Evolutionary conservation across 1,140 invertebrate species (phyloP).

Genomic region (Orius insidiosus): DNA sequence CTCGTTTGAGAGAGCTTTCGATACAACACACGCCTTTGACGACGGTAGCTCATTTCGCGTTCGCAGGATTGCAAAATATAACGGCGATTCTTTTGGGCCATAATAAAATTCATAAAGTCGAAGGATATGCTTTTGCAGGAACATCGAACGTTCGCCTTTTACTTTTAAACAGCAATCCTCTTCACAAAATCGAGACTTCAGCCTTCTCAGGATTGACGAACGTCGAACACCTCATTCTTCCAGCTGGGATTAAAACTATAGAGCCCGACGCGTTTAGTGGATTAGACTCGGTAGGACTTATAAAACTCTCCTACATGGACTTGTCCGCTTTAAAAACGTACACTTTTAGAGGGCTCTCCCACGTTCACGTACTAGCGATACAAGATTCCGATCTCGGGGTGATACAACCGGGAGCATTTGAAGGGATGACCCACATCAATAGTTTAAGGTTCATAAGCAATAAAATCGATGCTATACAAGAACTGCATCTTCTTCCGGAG

Average conservation of each 20-base stretch:
- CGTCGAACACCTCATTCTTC: constrained; percentile 53
- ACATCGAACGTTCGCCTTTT: constrained; percentile 60
- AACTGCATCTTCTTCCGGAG: constrained; percentile 43
- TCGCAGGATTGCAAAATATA: constrained; percentile 66
- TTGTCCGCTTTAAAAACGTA: constrained; percentile 43
- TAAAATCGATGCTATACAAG: constrained; percentile 62
- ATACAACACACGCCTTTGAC: constrained; percentile 63
- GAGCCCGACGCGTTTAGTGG: constrained; percentile 62
- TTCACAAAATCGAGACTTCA: constrained; percentile 49
- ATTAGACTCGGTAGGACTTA: constrained; percentile 53
- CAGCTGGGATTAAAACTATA: constrained; percentile 52
- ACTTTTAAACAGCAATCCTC: constrained; percentile 55
- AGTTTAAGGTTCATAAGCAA: constrained; percentile 59
- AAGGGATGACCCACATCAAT: constrained; percentile 45
- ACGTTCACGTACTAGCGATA: constrained; percentile 51
- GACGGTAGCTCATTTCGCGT: constrained; percentile 56
- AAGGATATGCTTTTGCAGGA: constrained; percentile 63
- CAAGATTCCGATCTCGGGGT: constrained; percentile 64
- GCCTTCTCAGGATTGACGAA: constrained; percentile 65
- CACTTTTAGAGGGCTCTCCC: constrained; percentile 56
- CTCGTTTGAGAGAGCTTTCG: constrained; percentile 51
- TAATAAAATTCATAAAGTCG: constrained; percentile 61
- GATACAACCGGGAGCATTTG: constrained; percentile 50
- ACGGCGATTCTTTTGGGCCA: constrained; percentile 52
- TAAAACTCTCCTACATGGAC: constrained; percentile 69